Base-by-base conservation (phyloP, 92 coral and sea anemone genomes). In the Heliopora coerulea region DNA sequence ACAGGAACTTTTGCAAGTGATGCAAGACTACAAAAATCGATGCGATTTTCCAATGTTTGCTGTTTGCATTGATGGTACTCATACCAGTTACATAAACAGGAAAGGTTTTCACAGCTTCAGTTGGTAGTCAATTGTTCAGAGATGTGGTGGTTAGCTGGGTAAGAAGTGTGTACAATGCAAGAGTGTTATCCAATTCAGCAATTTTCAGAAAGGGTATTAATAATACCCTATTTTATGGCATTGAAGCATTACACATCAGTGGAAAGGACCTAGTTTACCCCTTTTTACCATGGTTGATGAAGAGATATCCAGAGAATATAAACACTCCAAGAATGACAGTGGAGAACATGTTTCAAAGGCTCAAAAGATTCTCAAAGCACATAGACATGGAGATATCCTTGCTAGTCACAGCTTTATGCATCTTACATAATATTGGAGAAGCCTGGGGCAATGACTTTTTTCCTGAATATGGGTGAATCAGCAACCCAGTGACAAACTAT, bases 151-250 rank as follows among this genome's bases (percentile, higher is more conserved):
- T 56, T 23, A 29, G 62, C 26, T 56, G 62, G 81, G 79, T 82
- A 24, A 87, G 90, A 4, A 79, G 87, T 73, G 90, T 82, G 29
- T 84, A 78, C 64, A 75, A 86, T 29, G 84, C 90, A 24, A 72
- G 79, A 27, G 83, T 86, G 18, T 72, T 86, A 58, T 73, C 82
- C 34, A 78, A 82, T 59, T 82, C 86, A 7, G 44, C 66, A 11
- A 11, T 85, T 58, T 85, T 54, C 64, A 69, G 56, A 67, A 65
- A 80, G 31, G 85, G 72, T 13, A 67, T 44, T 29, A 64, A 54
- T 28, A 67, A 56, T 25, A 75, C 34, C 27, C 54, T 80, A 23
- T 80, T 85, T 74, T 65, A 65, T 41, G 79, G 60, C 30, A 24
- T 72, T 7, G 52, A 64, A 21, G 65, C 75, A 61, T 21, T 28